Evolutionary conservation across 1,140 invertebrate genomes (phyloP).

Genomic region (Ladona fulva): DNA sequence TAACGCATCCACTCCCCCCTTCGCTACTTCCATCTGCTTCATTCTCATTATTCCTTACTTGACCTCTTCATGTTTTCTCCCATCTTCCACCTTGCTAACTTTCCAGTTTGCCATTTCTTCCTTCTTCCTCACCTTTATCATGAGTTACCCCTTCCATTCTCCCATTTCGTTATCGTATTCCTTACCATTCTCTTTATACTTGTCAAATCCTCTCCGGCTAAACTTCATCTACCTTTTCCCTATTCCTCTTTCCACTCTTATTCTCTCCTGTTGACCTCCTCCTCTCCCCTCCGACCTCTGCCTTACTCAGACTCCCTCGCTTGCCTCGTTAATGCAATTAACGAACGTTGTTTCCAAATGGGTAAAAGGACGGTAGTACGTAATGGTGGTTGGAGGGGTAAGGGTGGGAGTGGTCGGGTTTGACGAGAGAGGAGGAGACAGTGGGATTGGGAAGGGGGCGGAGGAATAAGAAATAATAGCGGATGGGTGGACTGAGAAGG

Average conservation of each 20-base stretch:
- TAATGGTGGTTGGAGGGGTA: not conserved
- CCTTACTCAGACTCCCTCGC: not conserved
- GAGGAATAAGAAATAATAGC: not conserved
- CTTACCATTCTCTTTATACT: too few relatives aligned
- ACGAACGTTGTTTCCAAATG: slow-evolving; percentile 9
- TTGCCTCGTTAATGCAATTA: slow-evolving; percentile 3
- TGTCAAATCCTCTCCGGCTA: too few relatives aligned
- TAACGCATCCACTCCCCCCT: not conserved
- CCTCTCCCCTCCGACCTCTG: not conserved
- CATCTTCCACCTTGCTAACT: too few relatives aligned
- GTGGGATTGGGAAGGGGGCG: not conserved
- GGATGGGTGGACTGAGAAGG: not conserved
- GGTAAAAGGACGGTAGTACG: not conserved
- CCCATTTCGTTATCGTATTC: too few relatives aligned
- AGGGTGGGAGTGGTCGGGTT: not conserved
- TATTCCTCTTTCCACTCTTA: too few relatives aligned
- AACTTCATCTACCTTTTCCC: too few relatives aligned
- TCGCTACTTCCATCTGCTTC: not conserved
- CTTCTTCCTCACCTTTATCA: too few relatives aligned
- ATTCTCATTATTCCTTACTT: not conserved
- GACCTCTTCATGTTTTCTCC: too few relatives aligned
- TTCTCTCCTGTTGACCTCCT: too few relatives aligned
- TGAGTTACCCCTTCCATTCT: too few relatives aligned
- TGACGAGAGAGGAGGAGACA: not conserved
- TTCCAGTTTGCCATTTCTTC: too few relatives aligned